Evolutionary conservation across 1,140 invertebrate genomes (phyloP).

Genomic region (Hormaphis cornu): DNA sequence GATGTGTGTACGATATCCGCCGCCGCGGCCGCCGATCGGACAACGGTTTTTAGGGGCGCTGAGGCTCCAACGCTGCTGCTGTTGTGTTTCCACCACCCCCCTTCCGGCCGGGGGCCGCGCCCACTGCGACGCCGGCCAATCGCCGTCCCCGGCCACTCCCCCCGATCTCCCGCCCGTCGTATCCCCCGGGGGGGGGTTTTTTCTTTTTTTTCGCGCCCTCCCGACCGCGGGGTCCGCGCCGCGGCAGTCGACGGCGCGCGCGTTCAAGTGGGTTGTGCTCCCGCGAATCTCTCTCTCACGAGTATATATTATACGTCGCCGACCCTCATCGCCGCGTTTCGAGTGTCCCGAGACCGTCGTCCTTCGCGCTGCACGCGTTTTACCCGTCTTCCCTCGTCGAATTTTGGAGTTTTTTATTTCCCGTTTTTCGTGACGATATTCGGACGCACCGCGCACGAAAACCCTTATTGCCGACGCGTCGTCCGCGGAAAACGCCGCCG

Average conservation of each 20-base stretch:
- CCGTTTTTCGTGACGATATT: no score
- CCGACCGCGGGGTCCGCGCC: background rate
- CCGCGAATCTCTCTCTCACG: background rate
- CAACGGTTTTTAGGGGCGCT: slow-evolving; percentile 7
- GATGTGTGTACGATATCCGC: background rate
- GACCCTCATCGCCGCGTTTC: slow-evolving; percentile 18
- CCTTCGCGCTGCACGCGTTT: no score
- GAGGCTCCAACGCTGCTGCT: background rate
- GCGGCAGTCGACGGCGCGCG: background rate
- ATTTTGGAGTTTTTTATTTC: no score
- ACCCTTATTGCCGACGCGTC: no score
- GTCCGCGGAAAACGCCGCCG: no score
- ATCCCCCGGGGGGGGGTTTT: no score
- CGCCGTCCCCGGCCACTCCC: background rate
- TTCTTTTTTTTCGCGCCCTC: slow-evolving; percentile 24
- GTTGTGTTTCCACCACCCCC: slow-evolving; percentile 12
- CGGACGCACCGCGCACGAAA: no score
- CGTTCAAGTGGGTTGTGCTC: slow-evolving; percentile 6
- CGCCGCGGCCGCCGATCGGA: background rate
- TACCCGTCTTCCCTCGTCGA: no score
- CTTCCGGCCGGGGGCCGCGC: background rate
- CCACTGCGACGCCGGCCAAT: slow-evolving; percentile 2
- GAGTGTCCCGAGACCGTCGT: background rate
- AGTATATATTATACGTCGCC: no score
- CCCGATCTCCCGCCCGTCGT: background rate